phyloP scores from a whole-genome alignment of 2,113 vertebrate species.

The Romanogobio albipinnatus region DNA sequence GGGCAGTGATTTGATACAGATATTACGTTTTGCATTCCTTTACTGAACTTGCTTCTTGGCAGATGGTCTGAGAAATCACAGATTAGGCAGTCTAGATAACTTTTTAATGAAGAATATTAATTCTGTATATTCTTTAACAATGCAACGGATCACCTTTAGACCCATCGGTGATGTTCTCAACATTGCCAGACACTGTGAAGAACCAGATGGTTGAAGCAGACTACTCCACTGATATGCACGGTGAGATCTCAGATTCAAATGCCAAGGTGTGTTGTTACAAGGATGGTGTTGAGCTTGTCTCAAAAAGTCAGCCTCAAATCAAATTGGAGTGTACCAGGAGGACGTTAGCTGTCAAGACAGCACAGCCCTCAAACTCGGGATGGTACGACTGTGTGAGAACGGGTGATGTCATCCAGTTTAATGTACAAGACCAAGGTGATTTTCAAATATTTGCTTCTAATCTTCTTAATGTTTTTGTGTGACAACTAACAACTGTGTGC shows the following conservation, averaged over 20 bases:
- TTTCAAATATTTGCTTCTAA: conserved; percentile 57
- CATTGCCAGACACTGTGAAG: conserved; percentile 66
- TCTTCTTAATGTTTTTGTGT: conserved; percentile 44
- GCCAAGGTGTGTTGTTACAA: conserved; percentile 81
- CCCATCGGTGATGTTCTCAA: conserved; percentile 65
- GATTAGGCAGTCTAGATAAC: conserved; percentile 55
- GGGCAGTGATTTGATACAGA: conserved; percentile 49
- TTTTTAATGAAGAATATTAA: conserved; percentile 55
- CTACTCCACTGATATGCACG: conserved; percentile 59
- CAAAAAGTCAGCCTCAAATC: conserved; percentile 72
- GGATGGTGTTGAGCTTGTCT: conserved; percentile 79
- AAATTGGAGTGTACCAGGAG: conserved; percentile 73
- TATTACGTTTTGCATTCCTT: conserved; percentile 54
- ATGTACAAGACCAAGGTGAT: conserved; percentile 86
- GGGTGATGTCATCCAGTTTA: conserved; percentile 85
- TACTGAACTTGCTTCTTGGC: conserved; percentile 57
- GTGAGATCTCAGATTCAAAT: conserved; percentile 75
- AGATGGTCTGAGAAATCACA: conserved; percentile 60
- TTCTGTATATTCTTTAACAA: conserved; percentile 65
- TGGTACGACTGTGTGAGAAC: conserved; percentile 86
- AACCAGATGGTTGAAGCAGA: conserved; percentile 65
- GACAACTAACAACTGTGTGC: conserved; percentile 60
- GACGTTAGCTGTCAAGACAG: conserved; percentile 80
- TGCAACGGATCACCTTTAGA: conserved; percentile 74
- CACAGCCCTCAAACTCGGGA: conserved; percentile 81